These are phyloP conservation scores for Schizopygopsis pylzovi DNA, from an alignment of 2,797 vertebrate genomes.

Conservation along the genomic window DNA sequence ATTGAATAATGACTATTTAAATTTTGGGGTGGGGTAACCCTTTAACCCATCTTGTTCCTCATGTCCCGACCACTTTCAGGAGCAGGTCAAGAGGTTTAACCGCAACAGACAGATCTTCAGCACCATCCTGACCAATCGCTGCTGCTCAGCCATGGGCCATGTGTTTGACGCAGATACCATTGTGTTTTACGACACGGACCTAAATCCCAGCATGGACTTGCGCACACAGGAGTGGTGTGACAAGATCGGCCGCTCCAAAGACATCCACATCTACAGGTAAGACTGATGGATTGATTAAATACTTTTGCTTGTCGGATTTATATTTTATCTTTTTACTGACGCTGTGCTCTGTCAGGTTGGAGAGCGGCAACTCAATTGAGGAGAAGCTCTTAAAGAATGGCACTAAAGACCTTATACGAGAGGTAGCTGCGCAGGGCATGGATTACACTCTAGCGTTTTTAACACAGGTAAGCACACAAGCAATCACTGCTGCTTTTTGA, in stretches of 20 bases:
- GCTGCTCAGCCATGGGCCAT: constrained; percentile 87
- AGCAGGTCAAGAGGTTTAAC: constrained; percentile 90
- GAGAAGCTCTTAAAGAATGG: constrained; percentile 94
- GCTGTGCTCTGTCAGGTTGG: constrained; percentile 75
- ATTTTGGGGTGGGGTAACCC: no score
- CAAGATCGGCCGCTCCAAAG: constrained; percentile 91
- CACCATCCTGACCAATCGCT: constrained; percentile 91
- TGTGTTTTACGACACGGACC: constrained; percentile 93
- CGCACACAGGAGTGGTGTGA: constrained; percentile 96
- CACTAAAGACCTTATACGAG: constrained; percentile 93
- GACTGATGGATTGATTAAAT: accelerated
- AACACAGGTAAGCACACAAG: constrained; percentile 83
- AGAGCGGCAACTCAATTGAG: constrained; percentile 93
- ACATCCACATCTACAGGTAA: constrained; percentile 95
- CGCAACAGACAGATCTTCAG: constrained; percentile 89
- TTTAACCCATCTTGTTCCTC: neutral
- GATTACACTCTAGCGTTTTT: constrained; percentile 94
- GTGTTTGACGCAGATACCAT: constrained; percentile 91
- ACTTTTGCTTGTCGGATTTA: neutral
- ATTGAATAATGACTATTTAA: no score
- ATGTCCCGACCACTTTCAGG: constrained; percentile 69
- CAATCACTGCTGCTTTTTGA: neutral
- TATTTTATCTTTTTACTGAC: neutral
- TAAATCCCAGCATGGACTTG: constrained; percentile 92
- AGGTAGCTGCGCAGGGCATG: constrained; percentile 93